Evolutionary conservation across 2,888 invertebrate genomes (phyloP).

Genomic region (Entomobrya proxima): DNA sequence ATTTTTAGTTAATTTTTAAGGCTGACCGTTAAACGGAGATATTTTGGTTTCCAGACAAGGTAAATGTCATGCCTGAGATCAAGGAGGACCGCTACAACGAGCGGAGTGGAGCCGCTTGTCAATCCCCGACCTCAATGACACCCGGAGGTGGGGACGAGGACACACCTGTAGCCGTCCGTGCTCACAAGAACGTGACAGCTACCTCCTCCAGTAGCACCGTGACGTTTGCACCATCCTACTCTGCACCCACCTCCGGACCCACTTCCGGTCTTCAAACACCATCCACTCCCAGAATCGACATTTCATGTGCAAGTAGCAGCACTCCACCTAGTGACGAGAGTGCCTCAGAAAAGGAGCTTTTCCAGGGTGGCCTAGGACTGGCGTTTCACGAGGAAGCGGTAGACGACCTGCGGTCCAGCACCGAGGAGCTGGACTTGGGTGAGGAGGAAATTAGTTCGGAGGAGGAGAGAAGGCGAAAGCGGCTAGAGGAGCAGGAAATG

Average conservation of each 20-base stretch:
- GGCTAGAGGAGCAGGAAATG: conserved; percentile 62
- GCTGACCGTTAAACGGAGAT: no score
- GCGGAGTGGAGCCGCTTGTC: conserved; percentile 74
- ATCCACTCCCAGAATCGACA: conserved; percentile 90
- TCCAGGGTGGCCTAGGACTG: conserved; percentile 76
- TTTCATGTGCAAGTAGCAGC: conserved; percentile 91
- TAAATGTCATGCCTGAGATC: conserved; percentile 78
- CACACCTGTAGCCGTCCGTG: conserved; percentile 70
- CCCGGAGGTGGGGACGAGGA: conserved; percentile 78
- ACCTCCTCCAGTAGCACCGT: conserved; percentile 70
- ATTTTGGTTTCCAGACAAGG: conserved; percentile 21
- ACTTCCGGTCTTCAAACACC: conserved; percentile 81
- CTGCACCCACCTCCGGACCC: conserved; percentile 69
- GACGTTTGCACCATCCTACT: conserved; percentile 68
- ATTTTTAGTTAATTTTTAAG: background rate
- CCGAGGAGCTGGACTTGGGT: conserved; percentile 88
- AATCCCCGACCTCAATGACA: conserved; percentile 81
- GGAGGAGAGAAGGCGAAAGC: conserved; percentile 74
- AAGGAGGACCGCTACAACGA: conserved; percentile 77
- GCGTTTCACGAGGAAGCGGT: conserved; percentile 84
- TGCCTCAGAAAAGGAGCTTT: conserved; percentile 89
- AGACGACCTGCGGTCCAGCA: conserved; percentile 90
- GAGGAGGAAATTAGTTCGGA: conserved; percentile 81
- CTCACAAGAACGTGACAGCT: conserved; percentile 61
- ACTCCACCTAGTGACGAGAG: conserved; percentile 91